Base-by-base conservation (phyloP, 1,140 invertebrate species). In the Colletes latitarsis region DNA sequence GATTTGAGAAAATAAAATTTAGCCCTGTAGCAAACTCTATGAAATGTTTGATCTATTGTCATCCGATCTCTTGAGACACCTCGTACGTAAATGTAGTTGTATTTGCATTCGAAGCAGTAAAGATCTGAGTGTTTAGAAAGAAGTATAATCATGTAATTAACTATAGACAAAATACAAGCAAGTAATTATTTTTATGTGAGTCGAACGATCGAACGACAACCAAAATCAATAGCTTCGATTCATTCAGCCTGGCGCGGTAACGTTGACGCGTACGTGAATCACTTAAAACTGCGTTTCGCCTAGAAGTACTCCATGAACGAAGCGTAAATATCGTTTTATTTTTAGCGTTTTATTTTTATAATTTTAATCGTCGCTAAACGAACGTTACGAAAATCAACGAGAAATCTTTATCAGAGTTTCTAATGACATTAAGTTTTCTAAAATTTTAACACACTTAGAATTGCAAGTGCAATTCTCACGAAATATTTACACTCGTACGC, bases 131-230 rank as follows among this genome's bases (percentile, higher is more conserved):
- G 69, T 82, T 82, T 82, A 82, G 76, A 62, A 41, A 72, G 60
- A 82, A 79, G 46, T 79, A 52, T 71, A 79, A 78, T 82, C 80
- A 30, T 82, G 68, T 82, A 78, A 82, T 78, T 82, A 79, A 82
- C 30, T 68, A 71, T 81, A 82, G 66, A 70, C 17, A 19, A 81
- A 49, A 82, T 82, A 77, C 19, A 43, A 71, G n/a, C 68, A 70
- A 69, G 64, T 64, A 77, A 64, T 77, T 77, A 77, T 82, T 82
- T 82, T 77, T 76, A 76, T 82, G 75, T 53, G 43, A 57, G 60
- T 58, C 15, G n/a, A 58, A 66, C 21, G 62, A 75, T 76, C 46
- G 75, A 70, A 64, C 17, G 67, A 58, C 70, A 77, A 49, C 53
- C 21, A 82, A 49, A 77, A 63, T 63, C 30, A 62, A 52, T 69